Evolutionary conservation across 1,140 invertebrate genomes (phyloP).

Genomic region (Drosophila nebulosa): DNA sequence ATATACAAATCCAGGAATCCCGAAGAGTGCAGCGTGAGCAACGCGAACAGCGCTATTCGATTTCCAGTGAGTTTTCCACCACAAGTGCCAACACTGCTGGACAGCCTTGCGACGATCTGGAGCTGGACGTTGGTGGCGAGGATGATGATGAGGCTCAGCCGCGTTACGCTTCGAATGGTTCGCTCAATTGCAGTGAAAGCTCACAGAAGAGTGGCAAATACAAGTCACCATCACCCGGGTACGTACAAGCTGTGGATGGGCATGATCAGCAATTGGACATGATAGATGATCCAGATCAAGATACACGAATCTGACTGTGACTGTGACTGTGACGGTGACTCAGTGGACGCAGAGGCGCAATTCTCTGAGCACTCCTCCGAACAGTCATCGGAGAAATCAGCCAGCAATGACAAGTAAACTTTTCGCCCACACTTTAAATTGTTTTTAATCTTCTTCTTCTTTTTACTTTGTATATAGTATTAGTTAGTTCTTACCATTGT

Average conservation of each 20-base stretch:
- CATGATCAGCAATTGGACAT: not conserved
- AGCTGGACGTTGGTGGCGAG: constrained; percentile 1
- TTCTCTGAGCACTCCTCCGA: constrained; percentile 6
- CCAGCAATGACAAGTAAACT: constrained; percentile 61
- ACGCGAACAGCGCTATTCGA: constrained; percentile 55
- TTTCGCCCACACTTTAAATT: constrained; percentile 19
- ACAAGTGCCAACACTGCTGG: constrained; percentile 38
- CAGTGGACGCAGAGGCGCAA: constrained; percentile 7
- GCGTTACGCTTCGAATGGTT: constrained; percentile 57
- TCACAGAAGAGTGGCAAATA: constrained; percentile 65
- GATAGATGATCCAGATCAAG: constrained; percentile 8
- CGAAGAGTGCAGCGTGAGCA: constrained; percentile 24
- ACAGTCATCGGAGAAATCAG: constrained; percentile 18
- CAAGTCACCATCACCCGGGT: constrained; percentile 77
- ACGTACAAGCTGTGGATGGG: constrained; percentile 48
- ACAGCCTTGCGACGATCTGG: not conserved
- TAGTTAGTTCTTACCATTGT: not conserved
- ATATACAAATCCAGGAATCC: constrained; percentile 21
- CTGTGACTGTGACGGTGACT: not conserved
- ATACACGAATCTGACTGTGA: not conserved
- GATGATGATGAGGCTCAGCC: constrained; percentile 12
- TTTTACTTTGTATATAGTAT: constrained; percentile 5
- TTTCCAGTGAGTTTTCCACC: constrained; percentile 72
- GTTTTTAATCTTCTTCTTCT: constrained; percentile 6
- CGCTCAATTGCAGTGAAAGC: constrained; percentile 57